Evolutionary conservation across 2,113 vertebrate genomes (phyloP).

Genomic region (Eleginops maclovinus): DNA sequence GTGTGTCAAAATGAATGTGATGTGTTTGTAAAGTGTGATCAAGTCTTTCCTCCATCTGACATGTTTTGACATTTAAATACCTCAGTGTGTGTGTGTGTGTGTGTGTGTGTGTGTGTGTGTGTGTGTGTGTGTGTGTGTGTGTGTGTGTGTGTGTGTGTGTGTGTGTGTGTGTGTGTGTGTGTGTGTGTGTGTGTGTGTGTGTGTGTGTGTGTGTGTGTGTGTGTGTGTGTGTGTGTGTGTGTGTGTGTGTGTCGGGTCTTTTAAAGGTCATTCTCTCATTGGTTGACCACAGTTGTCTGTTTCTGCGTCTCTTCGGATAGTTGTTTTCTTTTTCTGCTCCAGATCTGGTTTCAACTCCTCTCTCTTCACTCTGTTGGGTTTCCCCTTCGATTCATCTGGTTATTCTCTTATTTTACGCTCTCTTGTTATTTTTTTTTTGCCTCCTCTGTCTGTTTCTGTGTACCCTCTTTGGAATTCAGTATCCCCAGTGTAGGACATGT

Average conservation of each 20-base stretch:
- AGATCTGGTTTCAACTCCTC: slow-evolving; percentile 29
- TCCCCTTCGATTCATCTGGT: neutral
- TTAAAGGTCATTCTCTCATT: slow-evolving; percentile 13
- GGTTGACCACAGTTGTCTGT: slow-evolving; percentile 2
- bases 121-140: too few relatives aligned
- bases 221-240: neutral
- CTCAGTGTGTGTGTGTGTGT: too few relatives aligned
- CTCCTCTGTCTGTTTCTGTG: neutral
- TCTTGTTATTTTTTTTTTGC: too few relatives aligned
- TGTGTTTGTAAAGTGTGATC: neutral
- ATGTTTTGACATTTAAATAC: neutral
- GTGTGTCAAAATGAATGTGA: neutral
- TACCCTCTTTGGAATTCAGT: too few relatives aligned
- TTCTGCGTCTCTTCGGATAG: neutral
- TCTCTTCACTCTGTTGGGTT: neutral
- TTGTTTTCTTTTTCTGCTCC: slow-evolving; percentile 3
- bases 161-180: too few relatives aligned
- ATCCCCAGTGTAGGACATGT: too few relatives aligned
- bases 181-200: too few relatives aligned
- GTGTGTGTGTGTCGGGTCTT: slow-evolving; percentile 17
- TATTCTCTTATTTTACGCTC: neutral
- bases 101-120: too few relatives aligned
- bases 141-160: too few relatives aligned
- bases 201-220: too few relatives aligned
- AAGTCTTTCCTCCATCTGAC: neutral